These are phyloP conservation scores for Aurelia sp. DNA, from an alignment of 30 jellyfish, hydroid and myxozoan species.

Conservation along the genomic window DNA sequence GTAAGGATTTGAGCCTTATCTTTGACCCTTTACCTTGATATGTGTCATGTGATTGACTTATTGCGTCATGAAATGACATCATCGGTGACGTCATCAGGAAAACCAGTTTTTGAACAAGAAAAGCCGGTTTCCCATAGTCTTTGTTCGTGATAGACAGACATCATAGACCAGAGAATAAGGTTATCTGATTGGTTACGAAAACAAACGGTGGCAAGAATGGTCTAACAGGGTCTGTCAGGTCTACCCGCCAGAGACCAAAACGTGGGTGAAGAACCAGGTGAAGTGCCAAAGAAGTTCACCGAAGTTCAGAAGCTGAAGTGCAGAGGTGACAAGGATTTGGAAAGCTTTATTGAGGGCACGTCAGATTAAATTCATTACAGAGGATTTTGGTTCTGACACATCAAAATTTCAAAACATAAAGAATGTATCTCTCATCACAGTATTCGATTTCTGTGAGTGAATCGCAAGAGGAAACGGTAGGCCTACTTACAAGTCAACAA, in stretches of 20 bases:
- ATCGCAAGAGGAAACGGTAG: slow-evolving; percentile 73
- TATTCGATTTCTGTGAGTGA: slow-evolving; percentile 83
- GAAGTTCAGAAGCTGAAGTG: too few relatives aligned
- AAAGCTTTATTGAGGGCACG: not conserved
- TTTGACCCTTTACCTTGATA: too few relatives aligned
- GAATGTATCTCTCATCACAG: slow-evolving; percentile 85
- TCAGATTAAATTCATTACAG: too few relatives aligned
- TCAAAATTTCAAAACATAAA: too few relatives aligned
- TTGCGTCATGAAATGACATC: too few relatives aligned
- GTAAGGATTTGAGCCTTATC: too few relatives aligned
- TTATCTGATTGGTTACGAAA: slow-evolving; percentile 31
- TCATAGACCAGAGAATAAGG: slow-evolving; percentile 28
- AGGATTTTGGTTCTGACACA: too few relatives aligned
- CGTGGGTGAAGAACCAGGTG: too few relatives aligned
- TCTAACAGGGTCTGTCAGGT: slow-evolving; percentile 22
- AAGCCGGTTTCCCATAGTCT: not conserved
- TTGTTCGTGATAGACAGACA: slow-evolving; percentile 9
- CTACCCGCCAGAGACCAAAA: too few relatives aligned
- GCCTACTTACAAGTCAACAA: slow-evolving; percentile 75
- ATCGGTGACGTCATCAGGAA: not conserved
- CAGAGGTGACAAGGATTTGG: not conserved
- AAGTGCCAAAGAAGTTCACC: too few relatives aligned
- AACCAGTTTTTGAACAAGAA: slow-evolving; percentile 25
- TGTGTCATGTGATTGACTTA: too few relatives aligned
- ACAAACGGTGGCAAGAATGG: slow-evolving; percentile 11